Base-by-base conservation (phyloP, 2,888 invertebrate genomes). In the Caenorhabditis plicata region DNA sequence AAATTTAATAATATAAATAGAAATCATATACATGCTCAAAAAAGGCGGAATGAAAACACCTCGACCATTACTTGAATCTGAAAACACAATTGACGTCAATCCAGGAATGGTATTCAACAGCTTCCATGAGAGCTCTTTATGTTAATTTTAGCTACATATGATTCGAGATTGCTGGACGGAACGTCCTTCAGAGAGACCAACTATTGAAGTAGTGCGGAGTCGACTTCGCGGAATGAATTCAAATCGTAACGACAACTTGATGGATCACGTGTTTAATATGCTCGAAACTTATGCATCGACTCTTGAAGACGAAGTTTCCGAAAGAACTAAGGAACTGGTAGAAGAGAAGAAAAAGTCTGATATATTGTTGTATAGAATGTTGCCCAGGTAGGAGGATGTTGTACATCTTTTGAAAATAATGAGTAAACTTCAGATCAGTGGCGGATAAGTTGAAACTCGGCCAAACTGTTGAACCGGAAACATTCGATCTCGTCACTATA, bases 291-390 rank as follows among this genome's bases (percentile, higher is more conserved):
- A 74, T 48, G 74, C 74, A 1, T 66, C 58, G 2, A 55, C 65
- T 2, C 39, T 74, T 19, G 74, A 74, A 40, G 70, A 68, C 29
- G 72, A 74, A 38, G 68, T 68, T 0, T 53, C 64, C 13, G 62
- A 61, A 4, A 36, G 68, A 33, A 68, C 62, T 0, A 54, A 57
- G 17, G 68, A 76, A 35, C 47, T 76, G 31, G 68, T 73, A 4
- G 76, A 76, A 40, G 76, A 76, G 50, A 74, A 76, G 62, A 76
- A 76, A 51, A 76, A 76, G 43, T 65, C 70, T 23, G 76, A 76
- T 47, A 45, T 76, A 7, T 41, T 76, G 7, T 38, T 76, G 22
- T 74, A 76, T 41, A 52, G 76, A 36, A 74, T 76, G 74, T 48
- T 76, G 27, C 76, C 76, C 8, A 68, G 54, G 68, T 69, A 41